phyloP scores from a whole-genome alignment of 2,113 vertebrate species.

The Coreoperca whiteheadi region DNA sequence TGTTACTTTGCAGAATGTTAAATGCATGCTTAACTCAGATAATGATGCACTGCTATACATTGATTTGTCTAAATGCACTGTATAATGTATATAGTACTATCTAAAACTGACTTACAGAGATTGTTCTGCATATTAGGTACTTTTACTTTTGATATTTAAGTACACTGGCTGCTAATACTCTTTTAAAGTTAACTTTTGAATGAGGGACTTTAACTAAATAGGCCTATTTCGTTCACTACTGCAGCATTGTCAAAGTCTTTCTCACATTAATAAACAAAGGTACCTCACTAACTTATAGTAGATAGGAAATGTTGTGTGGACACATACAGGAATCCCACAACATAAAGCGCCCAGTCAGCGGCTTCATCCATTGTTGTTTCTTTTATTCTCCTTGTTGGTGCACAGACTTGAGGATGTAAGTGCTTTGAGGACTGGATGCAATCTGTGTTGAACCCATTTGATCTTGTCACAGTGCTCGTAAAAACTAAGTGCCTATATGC shows the following conservation, averaged over 20 bases:
- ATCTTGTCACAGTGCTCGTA: constrained; percentile 79
- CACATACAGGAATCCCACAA: constrained; percentile 12
- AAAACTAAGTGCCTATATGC: constrained; percentile 82
- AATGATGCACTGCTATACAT: background rate
- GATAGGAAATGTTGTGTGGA: background rate
- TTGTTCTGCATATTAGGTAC: background rate
- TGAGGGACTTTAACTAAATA: background rate
- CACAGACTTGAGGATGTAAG: constrained; percentile 65
- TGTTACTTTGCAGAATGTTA: background rate
- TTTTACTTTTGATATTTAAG: background rate
- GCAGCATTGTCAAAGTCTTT: background rate
- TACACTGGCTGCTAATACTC: background rate
- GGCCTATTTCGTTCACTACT: background rate
- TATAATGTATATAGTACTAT: background rate
- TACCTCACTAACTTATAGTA: background rate
- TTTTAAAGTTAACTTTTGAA: background rate
- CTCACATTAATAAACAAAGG: constrained; percentile 1
- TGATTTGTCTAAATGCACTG: background rate
- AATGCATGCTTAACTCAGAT: background rate
- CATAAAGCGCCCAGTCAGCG: constrained; percentile 30
- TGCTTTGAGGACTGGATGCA: constrained; percentile 74
- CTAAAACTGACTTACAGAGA: background rate
- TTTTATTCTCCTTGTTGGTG: constrained; percentile 46
- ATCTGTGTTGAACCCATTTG: constrained; percentile 79
- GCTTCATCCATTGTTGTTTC: constrained; percentile 59